Conservation (phyloP, 1,140 invertebrate species). For the Apocrypta bakeri region DNA sequence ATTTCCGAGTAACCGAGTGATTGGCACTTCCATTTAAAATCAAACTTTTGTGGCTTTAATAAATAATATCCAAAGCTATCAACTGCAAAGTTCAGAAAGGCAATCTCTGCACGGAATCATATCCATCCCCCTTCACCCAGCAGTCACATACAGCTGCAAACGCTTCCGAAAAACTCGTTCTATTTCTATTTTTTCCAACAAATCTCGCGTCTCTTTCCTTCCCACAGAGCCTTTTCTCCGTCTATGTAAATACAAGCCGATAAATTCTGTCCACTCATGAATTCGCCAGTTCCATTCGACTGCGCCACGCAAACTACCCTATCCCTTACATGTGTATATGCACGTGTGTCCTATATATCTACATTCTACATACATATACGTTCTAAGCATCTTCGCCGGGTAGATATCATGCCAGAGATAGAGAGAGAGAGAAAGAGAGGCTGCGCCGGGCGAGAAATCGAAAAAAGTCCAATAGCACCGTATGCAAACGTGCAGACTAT, state of each 20-base stretch:
- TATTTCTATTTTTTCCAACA: slow-evolving; percentile 15
- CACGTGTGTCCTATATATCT: too few species aligned
- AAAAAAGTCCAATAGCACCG: background rate
- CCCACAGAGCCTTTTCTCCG: slow-evolving; percentile 58
- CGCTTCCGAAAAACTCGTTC: background rate
- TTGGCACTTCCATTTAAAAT: background rate
- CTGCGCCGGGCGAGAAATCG: slow-evolving; percentile 45
- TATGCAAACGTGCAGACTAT: background rate
- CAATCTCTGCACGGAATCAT: background rate
- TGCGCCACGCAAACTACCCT: slow-evolving; percentile 56
- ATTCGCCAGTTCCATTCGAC: slow-evolving; percentile 69
- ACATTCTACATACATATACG: too few species aligned
- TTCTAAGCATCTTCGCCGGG: slow-evolving; percentile 43
- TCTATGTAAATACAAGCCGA: slow-evolving; percentile 69
- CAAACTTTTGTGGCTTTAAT: background rate
- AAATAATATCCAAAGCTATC: background rate
- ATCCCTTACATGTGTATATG: too few species aligned
- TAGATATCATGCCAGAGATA: too few species aligned
- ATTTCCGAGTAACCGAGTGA: background rate
- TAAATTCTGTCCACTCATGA: slow-evolving; percentile 70
- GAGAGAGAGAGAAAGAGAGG: too few species aligned
- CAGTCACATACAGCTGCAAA: background rate
- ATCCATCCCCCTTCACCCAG: background rate
- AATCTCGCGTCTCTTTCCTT: slow-evolving; percentile 27
- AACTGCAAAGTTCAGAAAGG: background rate